Percentiles rank a stretch among this genome's conserved stretches.
phyloP scores from a whole-genome alignment of 2,888 invertebrate species.

The Atethmia centrago region DNA sequence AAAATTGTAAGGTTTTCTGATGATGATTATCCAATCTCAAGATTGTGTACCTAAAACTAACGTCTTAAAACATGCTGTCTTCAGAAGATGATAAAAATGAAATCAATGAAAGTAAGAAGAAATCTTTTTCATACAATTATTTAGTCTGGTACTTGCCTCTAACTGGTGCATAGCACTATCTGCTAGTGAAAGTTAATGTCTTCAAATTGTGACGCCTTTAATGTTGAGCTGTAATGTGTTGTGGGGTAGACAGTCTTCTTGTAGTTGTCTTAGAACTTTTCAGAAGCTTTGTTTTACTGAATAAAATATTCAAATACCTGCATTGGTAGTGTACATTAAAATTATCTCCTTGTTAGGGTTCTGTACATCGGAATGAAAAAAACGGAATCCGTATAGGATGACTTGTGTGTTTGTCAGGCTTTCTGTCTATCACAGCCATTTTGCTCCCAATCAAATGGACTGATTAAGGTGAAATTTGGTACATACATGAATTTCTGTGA shows the following conservation, averaged over 20 bases:
- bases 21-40: neutral
- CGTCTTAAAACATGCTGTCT: constrained; percentile 4
- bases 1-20: neutral
- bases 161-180: constrained; percentile 46
- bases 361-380: too few species aligned
- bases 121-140: constrained; percentile 54
- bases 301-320: neutral
- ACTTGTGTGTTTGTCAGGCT: too few species aligned
- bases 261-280: neutral
- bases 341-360: too few species aligned
- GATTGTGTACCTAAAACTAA: neutral
- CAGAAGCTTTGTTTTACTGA: neutral
- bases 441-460: too few species aligned
- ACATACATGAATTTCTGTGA: too few species aligned
- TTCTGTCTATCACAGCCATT: too few species aligned
- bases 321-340: too few species aligned
- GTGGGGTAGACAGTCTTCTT: neutral
- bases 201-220: constrained; percentile 39
- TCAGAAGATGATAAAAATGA: constrained; percentile 24
- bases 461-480: too few species aligned
- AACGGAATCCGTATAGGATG: too few species aligned
- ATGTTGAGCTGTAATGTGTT: constrained; percentile 26
- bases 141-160: constrained; percentile 46
- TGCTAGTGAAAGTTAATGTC: constrained; percentile 61
- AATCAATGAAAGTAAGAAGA: constrained; percentile 47